Evolutionary conservation across 2,113 vertebrate species (phyloP).

Genomic region (Vimba vimba): DNA sequence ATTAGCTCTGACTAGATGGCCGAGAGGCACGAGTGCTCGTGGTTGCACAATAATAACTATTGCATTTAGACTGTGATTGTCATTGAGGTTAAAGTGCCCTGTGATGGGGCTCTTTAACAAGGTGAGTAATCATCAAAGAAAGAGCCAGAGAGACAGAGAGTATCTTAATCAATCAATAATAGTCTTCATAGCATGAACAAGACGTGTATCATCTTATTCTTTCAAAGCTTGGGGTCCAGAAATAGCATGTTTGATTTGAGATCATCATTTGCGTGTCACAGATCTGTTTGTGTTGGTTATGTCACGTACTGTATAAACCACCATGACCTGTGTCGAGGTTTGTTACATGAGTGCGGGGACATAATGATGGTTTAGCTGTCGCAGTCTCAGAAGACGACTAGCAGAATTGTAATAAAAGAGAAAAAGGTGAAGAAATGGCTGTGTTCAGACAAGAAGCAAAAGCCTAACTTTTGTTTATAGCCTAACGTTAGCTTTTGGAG

Average conservation of each 20-base stretch:
- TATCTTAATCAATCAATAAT: not conserved
- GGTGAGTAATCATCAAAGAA: conserved; percentile 16
- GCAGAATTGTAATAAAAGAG: not conserved
- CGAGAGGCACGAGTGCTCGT: not conserved
- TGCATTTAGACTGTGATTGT: conserved; percentile 33
- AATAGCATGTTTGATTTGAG: not conserved
- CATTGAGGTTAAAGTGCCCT: conserved; percentile 12
- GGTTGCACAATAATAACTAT: conserved; percentile 35
- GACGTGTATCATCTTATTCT: not conserved
- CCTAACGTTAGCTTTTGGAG: too few species aligned
- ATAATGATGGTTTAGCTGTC: not conserved
- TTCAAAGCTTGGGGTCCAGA: not conserved
- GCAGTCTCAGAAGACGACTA: not conserved
- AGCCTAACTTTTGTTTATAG: too few species aligned
- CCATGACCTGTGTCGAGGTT: not conserved
- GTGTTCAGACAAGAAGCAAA: not conserved
- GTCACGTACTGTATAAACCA: not conserved
- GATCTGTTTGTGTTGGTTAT: not conserved
- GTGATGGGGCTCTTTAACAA: conserved; percentile 17
- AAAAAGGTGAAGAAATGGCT: not conserved
- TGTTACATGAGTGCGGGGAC: not conserved
- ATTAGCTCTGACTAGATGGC: conserved; percentile 16
- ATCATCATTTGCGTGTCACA: not conserved
- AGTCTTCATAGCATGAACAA: not conserved
- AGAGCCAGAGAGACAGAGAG: not conserved